These are phyloP conservation scores for Synanthedon formicaeformis DNA, from an alignment of 2,888 invertebrate genomes.

Conservation along the genomic window DNA sequence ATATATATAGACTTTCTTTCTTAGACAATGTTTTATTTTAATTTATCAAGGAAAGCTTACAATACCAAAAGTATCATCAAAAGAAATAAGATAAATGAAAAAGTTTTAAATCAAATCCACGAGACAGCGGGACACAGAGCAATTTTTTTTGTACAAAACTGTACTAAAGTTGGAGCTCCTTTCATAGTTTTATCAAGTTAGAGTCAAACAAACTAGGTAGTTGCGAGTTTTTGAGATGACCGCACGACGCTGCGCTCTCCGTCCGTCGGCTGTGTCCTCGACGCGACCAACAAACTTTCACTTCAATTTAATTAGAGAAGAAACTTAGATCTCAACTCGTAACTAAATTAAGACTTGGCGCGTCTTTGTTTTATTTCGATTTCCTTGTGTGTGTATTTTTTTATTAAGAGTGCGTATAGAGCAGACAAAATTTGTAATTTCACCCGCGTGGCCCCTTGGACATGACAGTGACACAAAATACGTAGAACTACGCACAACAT, in stretches of 20 bases:
- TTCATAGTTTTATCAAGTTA: conserved; percentile 30
- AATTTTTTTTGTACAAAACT: neutral
- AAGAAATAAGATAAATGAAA: neutral
- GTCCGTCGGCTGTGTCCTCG: neutral
- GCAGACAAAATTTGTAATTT: too few relatives aligned
- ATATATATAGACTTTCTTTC: too few relatives aligned
- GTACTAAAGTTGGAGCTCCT: neutral
- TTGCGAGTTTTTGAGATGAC: conserved; percentile 55
- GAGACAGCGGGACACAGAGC: neutral
- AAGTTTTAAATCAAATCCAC: neutral
- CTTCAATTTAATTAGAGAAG: neutral
- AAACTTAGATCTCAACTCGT: neutral
- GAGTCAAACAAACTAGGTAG: conserved; percentile 49
- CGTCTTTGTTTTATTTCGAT: neutral
- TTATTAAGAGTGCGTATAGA: too few relatives aligned
- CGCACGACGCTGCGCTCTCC: conserved; percentile 16
- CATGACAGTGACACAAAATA: too few relatives aligned
- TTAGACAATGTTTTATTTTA: too few relatives aligned
- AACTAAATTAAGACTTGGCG: neutral
- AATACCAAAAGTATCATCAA: neutral
- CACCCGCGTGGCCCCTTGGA: too few relatives aligned
- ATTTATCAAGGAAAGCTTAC: neutral
- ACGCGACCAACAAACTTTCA: neutral
- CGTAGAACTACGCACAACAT: too few relatives aligned
- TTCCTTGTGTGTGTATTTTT: too few relatives aligned